These are phyloP conservation scores for Lamproptera curius DNA, from an alignment of 2,888 invertebrate genomes.

Conservation along the genomic window DNA sequence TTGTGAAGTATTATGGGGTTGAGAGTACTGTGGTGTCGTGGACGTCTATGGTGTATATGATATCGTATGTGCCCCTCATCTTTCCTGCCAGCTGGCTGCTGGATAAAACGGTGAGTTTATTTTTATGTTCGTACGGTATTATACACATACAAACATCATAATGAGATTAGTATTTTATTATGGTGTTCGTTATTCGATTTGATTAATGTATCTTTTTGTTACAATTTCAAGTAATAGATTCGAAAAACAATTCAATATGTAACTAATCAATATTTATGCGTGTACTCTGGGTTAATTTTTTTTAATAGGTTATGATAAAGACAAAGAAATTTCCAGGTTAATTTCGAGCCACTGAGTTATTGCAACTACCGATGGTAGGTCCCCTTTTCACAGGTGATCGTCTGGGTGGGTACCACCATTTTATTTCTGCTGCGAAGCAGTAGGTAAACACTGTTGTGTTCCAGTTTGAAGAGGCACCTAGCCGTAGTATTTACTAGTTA, in stretches of 20 bases:
- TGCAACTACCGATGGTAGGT: no score
- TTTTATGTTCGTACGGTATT: no score
- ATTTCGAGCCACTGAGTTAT: no score
- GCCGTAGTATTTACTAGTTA: no score
- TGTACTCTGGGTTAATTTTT: neutral
- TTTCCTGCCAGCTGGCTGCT: constrained; percentile 97
- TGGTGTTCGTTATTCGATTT: neutral
- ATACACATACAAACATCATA: neutral
- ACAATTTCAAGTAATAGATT: neutral
- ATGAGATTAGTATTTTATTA: neutral
- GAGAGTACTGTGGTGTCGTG: constrained; percentile 88
- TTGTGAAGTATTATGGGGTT: constrained; percentile 86
- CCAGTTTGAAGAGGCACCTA: no score
- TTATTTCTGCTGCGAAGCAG: no score
- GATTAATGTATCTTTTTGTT: neutral
- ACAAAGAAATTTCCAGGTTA: no score
- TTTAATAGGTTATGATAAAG: neutral
- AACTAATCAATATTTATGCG: neutral
- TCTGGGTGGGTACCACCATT: no score
- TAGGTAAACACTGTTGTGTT: no score
- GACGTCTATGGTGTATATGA: constrained; percentile 99
- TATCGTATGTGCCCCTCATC: constrained; percentile 96
- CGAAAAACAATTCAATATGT: neutral
- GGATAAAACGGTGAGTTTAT: constrained; percentile 91
- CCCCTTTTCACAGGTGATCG: no score